Evolutionary conservation across 2,113 vertebrate species (phyloP), one percentile per base, ranked within the genome.

Genomic region (Capricornis sumatraensis): DNA sequence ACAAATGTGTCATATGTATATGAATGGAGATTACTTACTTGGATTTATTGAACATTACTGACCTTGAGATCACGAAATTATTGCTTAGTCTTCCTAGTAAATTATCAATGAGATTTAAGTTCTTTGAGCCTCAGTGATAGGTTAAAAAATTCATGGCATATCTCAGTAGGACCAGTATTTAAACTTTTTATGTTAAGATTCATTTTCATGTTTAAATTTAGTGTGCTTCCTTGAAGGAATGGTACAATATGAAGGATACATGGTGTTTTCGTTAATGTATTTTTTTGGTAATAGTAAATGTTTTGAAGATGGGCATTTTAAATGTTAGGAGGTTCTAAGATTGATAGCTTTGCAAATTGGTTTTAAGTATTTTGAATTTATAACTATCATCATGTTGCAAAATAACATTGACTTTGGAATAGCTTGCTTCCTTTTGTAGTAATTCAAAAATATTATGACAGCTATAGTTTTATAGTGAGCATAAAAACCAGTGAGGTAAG

Each of bases 371-470:
- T 98, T 98, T 97, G 96, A 98, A 99, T 99, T 99, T 99, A 98
- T 98, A 98, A 98, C 97, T 98, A 98, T 98, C 97, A 97, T 98
- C 98, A 96, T 98, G 94, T 98, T 98, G 98, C 98, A 98, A 98
- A 99, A 98, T 99, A 99, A 98, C 97, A 98, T 98, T 98, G 98
- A 98, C 97, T 98, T 98, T 98, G 98, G 98, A 99, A 98, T 96
- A 97, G 93, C 92, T 98, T 91, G 97, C 98, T 99, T 99, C 98
- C 99, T 99, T 98, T 97, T 97, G 95, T 97, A 97, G 94, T 98
- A 98, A 99, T 97, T 99, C 97, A 98, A 97, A 99, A 98, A 98
- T 99, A 98, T 98, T 98, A 98, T 98, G 98, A 98, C 98, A 99
- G 96, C 96, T 98, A 98, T 98, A 98, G 98, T 98, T 99, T 99